Evolutionary conservation across 2,113 vertebrate species (phyloP).

Genomic region (Mesocricetus auratus): DNA sequence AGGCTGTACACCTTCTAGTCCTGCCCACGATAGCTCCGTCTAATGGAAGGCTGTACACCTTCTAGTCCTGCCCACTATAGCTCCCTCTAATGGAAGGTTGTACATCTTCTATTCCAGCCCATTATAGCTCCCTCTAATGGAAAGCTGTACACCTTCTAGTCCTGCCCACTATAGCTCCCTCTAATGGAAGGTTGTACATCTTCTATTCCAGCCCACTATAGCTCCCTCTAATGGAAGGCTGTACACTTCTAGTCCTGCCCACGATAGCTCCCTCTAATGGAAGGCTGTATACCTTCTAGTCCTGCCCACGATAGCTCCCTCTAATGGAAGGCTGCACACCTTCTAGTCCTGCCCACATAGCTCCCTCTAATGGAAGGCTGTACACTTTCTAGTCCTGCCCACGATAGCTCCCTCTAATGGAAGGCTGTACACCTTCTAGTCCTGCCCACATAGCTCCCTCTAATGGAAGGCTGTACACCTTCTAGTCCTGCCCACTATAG

Average conservation of each 20-base stretch:
- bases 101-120: background rate
- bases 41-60: background rate
- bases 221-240: background rate
- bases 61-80: background rate
- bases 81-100: background rate
- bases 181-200: background rate
- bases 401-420: background rate
- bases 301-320: background rate
- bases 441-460: background rate
- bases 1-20: background rate
- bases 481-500: background rate
- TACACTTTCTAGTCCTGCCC: no score
- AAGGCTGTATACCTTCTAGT: background rate
- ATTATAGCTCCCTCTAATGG: background rate
- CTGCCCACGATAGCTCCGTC: background rate
- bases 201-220: background rate
- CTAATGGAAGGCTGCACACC: background rate
- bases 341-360: no score
- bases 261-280: background rate
- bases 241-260: background rate
- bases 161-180: background rate
- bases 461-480: background rate
- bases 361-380: no score
- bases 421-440: background rate
- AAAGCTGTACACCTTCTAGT: background rate